Percentiles rank a stretch among this genome's conserved stretches.
Evolutionary conservation across 2,113 vertebrate species (phyloP).

Genomic region (Hylia prasina): DNA sequence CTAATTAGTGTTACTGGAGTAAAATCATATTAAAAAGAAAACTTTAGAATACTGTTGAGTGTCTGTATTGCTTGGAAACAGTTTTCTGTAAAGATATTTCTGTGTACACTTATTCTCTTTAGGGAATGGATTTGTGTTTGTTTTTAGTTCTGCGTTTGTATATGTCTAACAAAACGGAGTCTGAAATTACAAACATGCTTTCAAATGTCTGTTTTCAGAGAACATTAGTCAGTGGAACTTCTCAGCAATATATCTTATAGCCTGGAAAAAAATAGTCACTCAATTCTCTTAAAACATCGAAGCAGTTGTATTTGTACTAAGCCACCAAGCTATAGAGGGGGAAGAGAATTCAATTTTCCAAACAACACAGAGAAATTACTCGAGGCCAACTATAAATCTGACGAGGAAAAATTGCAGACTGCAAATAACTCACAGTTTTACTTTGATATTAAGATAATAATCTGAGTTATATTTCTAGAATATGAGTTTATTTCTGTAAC

Average conservation of each 20-base stretch:
- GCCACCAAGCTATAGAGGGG: background rate
- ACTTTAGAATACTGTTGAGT: background rate
- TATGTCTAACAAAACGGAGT: background rate
- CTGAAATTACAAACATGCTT: slow-evolving; percentile 6
- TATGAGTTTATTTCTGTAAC: background rate
- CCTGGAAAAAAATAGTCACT: background rate
- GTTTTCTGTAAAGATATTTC: background rate
- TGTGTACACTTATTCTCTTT: background rate
- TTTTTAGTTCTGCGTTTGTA: background rate
- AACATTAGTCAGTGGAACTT: background rate
- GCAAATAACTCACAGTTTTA: background rate
- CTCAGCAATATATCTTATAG: background rate
- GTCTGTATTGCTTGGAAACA: background rate
- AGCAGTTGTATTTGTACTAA: background rate
- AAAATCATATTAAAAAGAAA: background rate
- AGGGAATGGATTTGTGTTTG: background rate
- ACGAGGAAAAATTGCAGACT: background rate
- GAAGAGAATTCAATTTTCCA: background rate
- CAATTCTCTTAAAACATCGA: background rate
- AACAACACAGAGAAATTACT: background rate
- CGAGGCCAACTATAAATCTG: background rate
- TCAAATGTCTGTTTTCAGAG: background rate
- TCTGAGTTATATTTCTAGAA: background rate
- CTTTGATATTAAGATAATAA: background rate
- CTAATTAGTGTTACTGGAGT: background rate